Percentiles rank a stretch among this genome's conserved stretches.
phyloP scores from a whole-genome alignment of 2,113 vertebrate genomes.

The Terrapene triunguis region DNA sequence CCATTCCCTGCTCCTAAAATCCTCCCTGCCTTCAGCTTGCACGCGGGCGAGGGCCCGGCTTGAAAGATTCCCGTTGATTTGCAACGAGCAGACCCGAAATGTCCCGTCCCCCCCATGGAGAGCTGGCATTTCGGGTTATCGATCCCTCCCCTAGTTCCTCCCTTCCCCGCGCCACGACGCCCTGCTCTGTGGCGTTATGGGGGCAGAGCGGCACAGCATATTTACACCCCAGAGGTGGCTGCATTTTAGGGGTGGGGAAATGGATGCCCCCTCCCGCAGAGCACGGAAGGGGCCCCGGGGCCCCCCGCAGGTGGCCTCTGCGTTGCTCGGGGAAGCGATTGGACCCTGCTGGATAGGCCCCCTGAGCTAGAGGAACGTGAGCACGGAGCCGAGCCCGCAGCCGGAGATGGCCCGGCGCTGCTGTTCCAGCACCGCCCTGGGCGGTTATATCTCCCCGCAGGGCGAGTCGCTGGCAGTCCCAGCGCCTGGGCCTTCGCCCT shows the following conservation, averaged over 20 bases:
- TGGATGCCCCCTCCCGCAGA: neutral
- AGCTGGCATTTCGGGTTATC: neutral
- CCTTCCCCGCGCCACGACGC: neutral
- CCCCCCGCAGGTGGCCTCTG: neutral
- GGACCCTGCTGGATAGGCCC: neutral
- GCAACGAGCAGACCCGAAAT: neutral
- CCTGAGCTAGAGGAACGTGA: too few species aligned
- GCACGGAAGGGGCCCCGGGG: neutral
- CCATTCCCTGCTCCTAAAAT: neutral
- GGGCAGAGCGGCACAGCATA: neutral
- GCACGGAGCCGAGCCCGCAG: too few species aligned
- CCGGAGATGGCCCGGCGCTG: neutral
- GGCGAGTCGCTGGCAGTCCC: conserved; percentile 52
- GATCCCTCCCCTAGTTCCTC: neutral
- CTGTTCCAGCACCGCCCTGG: conserved; percentile 51
- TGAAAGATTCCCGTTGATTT: neutral
- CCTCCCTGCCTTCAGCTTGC: neutral
- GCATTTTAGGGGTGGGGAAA: neutral
- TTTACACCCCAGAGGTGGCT: neutral
- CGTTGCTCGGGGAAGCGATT: neutral
- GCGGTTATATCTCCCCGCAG: conserved; percentile 53
- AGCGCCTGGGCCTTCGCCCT: conserved; percentile 35
- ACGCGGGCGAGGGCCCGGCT: too few species aligned
- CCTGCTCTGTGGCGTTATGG: neutral
- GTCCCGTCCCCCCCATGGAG: neutral